phyloP scores from a whole-genome alignment of 2,797 vertebrate genomes.

The Pangasius larnaudii region DNA sequence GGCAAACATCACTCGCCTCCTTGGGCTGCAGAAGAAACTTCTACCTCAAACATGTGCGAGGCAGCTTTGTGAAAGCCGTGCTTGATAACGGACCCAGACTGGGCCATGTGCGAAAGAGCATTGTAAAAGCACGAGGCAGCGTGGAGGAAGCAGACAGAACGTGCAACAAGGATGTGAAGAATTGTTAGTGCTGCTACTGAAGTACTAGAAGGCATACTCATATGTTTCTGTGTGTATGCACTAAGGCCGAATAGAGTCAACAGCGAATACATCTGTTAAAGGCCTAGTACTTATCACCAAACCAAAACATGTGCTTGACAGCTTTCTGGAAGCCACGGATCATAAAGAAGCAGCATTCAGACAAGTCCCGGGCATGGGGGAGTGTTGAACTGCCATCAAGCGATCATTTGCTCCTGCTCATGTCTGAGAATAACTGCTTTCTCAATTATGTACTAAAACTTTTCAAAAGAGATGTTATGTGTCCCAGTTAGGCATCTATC shows the following conservation, averaged over 20 bases:
- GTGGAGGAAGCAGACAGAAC: not conserved
- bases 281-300: not conserved
- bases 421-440: not conserved
- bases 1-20: not conserved
- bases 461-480: not conserved
- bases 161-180: not conserved
- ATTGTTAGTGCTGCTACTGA: not conserved
- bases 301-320: not conserved
- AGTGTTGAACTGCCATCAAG: not conserved
- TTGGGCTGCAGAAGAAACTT: not conserved
- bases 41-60: conserved; percentile 5
- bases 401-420: not conserved
- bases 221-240: not conserved
- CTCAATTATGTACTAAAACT: not conserved
- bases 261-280: not conserved
- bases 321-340: not conserved
- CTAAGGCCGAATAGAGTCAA: not conserved
- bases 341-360: not conserved
- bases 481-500: not conserved
- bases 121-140: not conserved
- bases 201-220: not conserved
- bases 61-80: not conserved
- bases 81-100: not conserved
- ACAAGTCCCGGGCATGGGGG: not conserved
- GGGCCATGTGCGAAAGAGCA: not conserved